A percentile compares a stretch with the other conserved stretches of the same genome.
Evolutionary conservation across 2,113 vertebrate genomes (phyloP).

Genomic region (Entomyzon cyanotis): DNA sequence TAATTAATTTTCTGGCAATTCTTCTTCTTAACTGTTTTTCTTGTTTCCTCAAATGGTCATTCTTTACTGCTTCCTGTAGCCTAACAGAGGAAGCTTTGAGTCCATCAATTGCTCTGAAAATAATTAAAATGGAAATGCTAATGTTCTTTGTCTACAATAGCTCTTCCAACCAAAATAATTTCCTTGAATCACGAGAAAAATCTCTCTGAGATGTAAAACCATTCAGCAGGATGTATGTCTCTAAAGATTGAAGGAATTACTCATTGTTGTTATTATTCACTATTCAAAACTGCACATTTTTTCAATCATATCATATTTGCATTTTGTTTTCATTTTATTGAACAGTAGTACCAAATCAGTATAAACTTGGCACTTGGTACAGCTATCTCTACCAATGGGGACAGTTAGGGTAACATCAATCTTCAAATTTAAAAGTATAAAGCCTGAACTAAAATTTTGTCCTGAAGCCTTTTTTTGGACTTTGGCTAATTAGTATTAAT

Average conservation of each 20-base stretch:
- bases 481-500: conserved; percentile 15
- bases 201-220: not conserved
- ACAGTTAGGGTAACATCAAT: not conserved
- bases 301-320: not conserved
- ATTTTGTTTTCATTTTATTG: conserved; percentile 26
- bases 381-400: not conserved
- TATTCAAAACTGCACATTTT: not conserved
- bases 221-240: not conserved
- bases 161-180: not conserved
- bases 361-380: not conserved
- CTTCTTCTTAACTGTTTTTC: not conserved
- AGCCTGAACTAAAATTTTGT: not conserved
- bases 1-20: not conserved
- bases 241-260: not conserved
- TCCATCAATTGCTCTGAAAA: not conserved
- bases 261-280: not conserved
- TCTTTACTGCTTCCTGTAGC: conserved; percentile 1
- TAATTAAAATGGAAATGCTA: not conserved
- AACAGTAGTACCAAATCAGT: conserved; percentile 36
- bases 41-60: not conserved
- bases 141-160: not conserved
- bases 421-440: not conserved
- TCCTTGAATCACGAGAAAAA: not conserved
- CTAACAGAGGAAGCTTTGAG: not conserved
- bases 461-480: conserved; percentile 21